Conservation (phyloP, 2,888 invertebrate species). For the Nomada flava region DNA sequence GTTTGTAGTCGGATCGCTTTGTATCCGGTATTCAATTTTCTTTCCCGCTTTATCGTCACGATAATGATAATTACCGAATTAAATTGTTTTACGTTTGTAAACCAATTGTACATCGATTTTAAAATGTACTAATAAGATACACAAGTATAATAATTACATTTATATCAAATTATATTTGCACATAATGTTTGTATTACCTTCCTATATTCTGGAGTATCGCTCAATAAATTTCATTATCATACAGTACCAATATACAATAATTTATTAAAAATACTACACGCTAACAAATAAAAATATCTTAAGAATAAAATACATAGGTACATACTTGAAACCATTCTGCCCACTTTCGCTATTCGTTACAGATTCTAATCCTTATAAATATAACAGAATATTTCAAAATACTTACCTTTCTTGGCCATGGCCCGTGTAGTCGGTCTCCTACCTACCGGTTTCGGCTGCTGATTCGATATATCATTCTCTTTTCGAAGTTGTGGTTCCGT, state of each 20-base stretch:
- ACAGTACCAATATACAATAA: not conserved
- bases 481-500: constrained; percentile 1
- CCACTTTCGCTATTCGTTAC: not conserved
- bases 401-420: constrained; percentile 41
- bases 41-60: no score
- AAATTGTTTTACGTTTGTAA: no score
- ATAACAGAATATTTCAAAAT: not conserved
- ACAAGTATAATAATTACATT: no score
- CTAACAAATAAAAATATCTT: not conserved
- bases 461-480: constrained; percentile 1
- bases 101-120: no score
- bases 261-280: not conserved
- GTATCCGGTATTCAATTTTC: no score
- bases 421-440: constrained; percentile 10
- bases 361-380: not conserved
- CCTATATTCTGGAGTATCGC: constrained; percentile 27
- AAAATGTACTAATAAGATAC: not conserved
- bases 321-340: not conserved
- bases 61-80: no score
- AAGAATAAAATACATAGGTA: not conserved
- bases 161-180: not conserved
- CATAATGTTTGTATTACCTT: not conserved
- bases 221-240: constrained; percentile 9
- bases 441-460: not conserved
- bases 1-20: no score